Base-by-base conservation (phyloP, 2,888 invertebrate genomes). In the Ommatoiulus sabulosus region DNA sequence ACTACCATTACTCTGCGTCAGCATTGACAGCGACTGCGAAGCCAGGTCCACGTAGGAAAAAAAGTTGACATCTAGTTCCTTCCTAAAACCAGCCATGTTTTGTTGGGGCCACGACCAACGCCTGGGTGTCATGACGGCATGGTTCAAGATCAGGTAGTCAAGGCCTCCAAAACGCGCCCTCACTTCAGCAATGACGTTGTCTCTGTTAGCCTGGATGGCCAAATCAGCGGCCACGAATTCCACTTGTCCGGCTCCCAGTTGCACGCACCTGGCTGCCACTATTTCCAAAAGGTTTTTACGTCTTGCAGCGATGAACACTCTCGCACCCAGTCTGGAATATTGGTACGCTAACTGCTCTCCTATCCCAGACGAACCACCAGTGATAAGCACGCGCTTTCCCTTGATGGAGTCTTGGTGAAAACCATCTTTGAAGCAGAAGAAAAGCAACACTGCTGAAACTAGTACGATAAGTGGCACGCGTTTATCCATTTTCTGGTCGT, bases 21-120 rank as follows among this genome's bases (percentile, higher is more conserved):
- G 10, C 86, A 86, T 86, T 17, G 44, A n/a, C 44, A 46, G 8
- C 5, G 43, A 15, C 20, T 46, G 86, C 15, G 86, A 86, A 7
- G 46, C 44, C 43, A 86, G n/a, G 43, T 86, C 86, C 44, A 44
- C 86, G 44, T 7, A 86, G 8, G 86, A 86, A 3, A 86, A 10
- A 10, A 86, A 86, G 12, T 86, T 86, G n/a, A 43, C 12, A 6
- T 72, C 20, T 8, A 72, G 10, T 10, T 8, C 72, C 7, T 24
- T 20, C 24, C 20, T 3, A 20, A 72, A 20, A 7, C 10, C 10
- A 1, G 72, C 10, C 72, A 72, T 72, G 72, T 72, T 72, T 10
- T 20, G 24, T 8, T 72, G 20, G 20, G 5, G 6, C 7, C 24
- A 20, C 72, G 20, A 20, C 72, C 20, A 72, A 0, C 20, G 24